These are phyloP conservation scores for Drosophila eugracilis DNA, from an alignment of 1,140 invertebrate genomes.

Conservation along the genomic window DNA sequence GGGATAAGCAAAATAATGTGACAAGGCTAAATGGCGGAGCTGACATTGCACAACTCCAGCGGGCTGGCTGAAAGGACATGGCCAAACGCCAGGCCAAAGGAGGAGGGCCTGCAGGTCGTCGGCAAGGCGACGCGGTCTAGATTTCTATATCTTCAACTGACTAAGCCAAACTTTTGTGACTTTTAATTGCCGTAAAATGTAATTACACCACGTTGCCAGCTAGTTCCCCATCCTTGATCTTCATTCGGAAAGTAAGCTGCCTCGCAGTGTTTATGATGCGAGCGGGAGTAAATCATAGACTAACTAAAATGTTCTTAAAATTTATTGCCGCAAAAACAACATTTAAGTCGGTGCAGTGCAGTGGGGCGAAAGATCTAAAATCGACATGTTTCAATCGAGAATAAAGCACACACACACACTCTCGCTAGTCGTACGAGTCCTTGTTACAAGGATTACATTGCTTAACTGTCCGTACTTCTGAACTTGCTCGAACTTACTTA, in stretches of 20 bases:
- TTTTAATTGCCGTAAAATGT: constrained; percentile 69
- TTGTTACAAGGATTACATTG: constrained; percentile 47
- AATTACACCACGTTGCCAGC: constrained; percentile 15
- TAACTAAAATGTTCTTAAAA: neutral
- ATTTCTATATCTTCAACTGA: constrained; percentile 51
- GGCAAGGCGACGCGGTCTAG: constrained; percentile 31
- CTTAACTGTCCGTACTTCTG: constrained; percentile 53
- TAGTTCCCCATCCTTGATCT: constrained; percentile 11
- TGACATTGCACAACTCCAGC: constrained; percentile 67
- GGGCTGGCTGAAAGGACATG: constrained; percentile 27
- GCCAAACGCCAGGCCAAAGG: constrained; percentile 34
- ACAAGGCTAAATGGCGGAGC: constrained; percentile 79
- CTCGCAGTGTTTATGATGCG: neutral
- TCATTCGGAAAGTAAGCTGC: neutral
- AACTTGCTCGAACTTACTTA: constrained; percentile 40
- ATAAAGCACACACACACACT: constrained; percentile 33
- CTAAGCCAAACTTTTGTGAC: constrained; percentile 68
- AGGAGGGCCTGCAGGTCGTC: constrained; percentile 31
- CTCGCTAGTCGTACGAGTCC: constrained; percentile 18
- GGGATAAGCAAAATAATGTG: constrained; percentile 81
- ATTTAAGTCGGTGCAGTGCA: constrained; percentile 33
- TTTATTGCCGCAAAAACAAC: constrained; percentile 10
- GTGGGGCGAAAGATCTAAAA: constrained; percentile 37
- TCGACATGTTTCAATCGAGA: constrained; percentile 64
- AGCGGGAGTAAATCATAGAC: constrained; percentile 15